These are phyloP conservation scores for Fregetta grallaria DNA, from an alignment of 2,113 vertebrate species.

Conservation along the genomic window DNA sequence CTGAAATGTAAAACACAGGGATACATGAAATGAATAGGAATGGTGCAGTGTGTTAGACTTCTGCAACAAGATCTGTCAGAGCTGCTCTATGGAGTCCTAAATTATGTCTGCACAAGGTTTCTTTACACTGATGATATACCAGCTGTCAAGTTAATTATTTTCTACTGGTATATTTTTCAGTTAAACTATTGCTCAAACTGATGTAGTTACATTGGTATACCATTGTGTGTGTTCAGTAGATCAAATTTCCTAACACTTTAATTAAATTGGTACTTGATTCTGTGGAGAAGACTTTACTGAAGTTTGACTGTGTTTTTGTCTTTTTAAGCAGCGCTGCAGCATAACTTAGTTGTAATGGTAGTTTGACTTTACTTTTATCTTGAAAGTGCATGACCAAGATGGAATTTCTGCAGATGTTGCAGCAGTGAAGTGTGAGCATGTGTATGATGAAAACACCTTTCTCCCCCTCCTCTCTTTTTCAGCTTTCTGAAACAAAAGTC, in stretches of 20 bases:
- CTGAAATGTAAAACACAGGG: background rate
- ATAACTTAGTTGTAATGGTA: background rate
- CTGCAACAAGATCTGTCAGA: background rate
- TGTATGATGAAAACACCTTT: background rate
- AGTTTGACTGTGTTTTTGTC: background rate
- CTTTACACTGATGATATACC: background rate
- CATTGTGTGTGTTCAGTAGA: background rate
- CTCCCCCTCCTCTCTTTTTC: background rate
- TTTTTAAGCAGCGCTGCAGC: background rate
- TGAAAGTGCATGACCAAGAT: background rate
- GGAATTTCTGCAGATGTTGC: background rate
- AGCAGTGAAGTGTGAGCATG: background rate
- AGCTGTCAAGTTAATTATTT: background rate
- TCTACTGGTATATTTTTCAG: background rate
- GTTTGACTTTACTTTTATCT: background rate
- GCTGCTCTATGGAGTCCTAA: background rate
- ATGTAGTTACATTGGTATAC: background rate
- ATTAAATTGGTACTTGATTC: background rate
- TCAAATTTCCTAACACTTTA: background rate
- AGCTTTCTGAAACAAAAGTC: conserved; percentile 93
- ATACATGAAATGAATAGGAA: background rate
- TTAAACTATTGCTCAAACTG: background rate
- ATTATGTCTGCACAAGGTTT: background rate
- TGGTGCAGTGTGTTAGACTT: background rate
- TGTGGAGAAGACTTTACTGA: background rate